These are phyloP conservation scores for Chloebia gouldiae DNA, from an alignment of 2,113 vertebrate genomes.

Conservation along the genomic window DNA sequence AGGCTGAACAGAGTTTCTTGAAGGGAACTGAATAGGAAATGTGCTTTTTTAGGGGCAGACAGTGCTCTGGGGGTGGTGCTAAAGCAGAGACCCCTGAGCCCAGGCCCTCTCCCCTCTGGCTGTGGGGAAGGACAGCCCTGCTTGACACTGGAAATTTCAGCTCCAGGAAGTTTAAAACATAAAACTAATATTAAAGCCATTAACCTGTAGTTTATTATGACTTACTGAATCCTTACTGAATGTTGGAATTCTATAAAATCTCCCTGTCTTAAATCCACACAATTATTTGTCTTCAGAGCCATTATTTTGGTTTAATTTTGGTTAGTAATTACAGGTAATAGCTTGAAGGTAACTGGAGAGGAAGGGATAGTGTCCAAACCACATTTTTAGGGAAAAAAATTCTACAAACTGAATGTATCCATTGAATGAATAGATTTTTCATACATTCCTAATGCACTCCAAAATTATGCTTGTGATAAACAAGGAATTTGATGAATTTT, in stretches of 20 bases:
- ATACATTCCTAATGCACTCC: neutral
- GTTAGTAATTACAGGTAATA: neutral
- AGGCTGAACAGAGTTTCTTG: neutral
- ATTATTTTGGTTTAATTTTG: neutral
- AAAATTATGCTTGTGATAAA: neutral
- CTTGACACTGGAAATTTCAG: neutral
- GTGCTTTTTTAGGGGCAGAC: neutral
- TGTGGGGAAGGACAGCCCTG: neutral
- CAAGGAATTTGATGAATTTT: neutral
- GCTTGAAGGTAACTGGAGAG: neutral
- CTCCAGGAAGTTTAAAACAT: neutral
- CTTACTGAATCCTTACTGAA: neutral
- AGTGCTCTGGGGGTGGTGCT: neutral
- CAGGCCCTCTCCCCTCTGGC: fast-evolving
- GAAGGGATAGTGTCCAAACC: neutral
- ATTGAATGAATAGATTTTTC: neutral
- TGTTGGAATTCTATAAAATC: neutral
- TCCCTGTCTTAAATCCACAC: neutral
- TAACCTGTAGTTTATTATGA: neutral
- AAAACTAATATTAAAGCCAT: fast-evolving
- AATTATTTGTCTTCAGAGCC: neutral
- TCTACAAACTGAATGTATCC: neutral
- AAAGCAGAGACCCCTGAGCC: neutral
- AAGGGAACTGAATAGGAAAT: neutral
- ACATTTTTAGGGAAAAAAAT: neutral